Conservation (phyloP, 2,113 vertebrate genomes). For the Todiramphus saurophagus region DNA sequence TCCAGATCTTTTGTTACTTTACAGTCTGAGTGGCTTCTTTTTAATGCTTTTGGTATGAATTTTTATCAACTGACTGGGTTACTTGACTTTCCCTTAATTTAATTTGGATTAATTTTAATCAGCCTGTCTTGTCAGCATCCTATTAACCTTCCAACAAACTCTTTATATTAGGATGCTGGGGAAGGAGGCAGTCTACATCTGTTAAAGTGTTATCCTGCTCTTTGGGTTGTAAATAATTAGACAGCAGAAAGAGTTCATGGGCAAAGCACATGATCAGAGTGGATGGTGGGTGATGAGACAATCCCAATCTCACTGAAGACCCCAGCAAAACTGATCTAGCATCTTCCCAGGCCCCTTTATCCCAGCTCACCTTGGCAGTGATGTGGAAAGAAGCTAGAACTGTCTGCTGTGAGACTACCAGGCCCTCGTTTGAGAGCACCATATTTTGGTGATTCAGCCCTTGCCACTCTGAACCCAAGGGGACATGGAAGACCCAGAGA, state of each 20-base stretch:
- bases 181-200: neutral
- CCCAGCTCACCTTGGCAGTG: neutral
- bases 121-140: slow-evolving; percentile 34
- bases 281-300: neutral
- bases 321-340: neutral
- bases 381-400: neutral
- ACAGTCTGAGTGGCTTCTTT: neutral
- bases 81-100: slow-evolving; percentile 38
- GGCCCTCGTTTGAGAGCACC: neutral
- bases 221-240: neutral
- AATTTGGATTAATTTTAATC: slow-evolving; percentile 55
- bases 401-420: neutral
- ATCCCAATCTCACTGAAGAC: neutral
- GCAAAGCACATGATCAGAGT: neutral
- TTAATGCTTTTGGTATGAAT: neutral
- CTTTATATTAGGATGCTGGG: neutral
- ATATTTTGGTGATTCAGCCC: neutral
- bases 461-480: neutral
- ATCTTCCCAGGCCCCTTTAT: neutral
- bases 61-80: neutral
- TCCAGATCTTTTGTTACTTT: neutral
- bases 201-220: neutral
- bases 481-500: neutral
- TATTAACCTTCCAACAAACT: slow-evolving; percentile 57
- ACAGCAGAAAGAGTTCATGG: neutral